phyloP scores from a whole-genome alignment of 2,113 vertebrate genomes.

The Leptobrachium leishanense region DNA sequence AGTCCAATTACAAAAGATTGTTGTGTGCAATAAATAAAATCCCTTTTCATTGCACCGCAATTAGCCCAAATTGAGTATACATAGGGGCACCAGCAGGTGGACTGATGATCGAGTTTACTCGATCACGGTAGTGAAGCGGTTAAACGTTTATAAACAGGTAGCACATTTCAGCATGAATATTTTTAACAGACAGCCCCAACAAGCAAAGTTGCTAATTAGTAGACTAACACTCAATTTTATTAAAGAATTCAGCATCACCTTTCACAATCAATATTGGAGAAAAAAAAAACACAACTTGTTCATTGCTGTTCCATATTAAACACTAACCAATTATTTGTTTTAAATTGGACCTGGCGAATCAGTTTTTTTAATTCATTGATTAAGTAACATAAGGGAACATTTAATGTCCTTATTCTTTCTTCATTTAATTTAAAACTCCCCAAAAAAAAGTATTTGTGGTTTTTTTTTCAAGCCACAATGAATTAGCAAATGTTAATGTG shows the following conservation, averaged over 20 bases:
- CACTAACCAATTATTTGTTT: slow-evolving; percentile 30
- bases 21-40: too few species aligned
- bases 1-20: too few species aligned
- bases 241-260: slow-evolving; percentile 23
- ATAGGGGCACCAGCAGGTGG: too few species aligned
- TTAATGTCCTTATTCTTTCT: slow-evolving; percentile 33
- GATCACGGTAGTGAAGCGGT: too few species aligned
- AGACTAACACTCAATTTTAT: slow-evolving; percentile 28
- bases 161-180: slow-evolving; percentile 6
- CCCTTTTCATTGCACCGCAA: too few species aligned
- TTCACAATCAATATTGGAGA: slow-evolving; percentile 31
- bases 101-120: too few species aligned
- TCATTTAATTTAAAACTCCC: slow-evolving; percentile 25
- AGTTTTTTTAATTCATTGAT: slow-evolving; percentile 39
- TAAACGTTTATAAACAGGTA: too few species aligned
- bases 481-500: slow-evolving; percentile 43
- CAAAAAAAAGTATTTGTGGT: slow-evolving; percentile 41
- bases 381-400: slow-evolving; percentile 28
- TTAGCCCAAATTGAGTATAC: too few species aligned
- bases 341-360: slow-evolving; percentile 1
- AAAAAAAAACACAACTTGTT: slow-evolving; percentile 15
- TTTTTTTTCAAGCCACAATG: slow-evolving; percentile 32
- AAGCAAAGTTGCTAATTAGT: slow-evolving; percentile 38
- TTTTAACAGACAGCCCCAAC: slow-evolving; percentile 32
- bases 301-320: slow-evolving; percentile 11